Conservation (phyloP, 92 coral and sea anemone genomes). For the Actinostola sp. region DNA sequence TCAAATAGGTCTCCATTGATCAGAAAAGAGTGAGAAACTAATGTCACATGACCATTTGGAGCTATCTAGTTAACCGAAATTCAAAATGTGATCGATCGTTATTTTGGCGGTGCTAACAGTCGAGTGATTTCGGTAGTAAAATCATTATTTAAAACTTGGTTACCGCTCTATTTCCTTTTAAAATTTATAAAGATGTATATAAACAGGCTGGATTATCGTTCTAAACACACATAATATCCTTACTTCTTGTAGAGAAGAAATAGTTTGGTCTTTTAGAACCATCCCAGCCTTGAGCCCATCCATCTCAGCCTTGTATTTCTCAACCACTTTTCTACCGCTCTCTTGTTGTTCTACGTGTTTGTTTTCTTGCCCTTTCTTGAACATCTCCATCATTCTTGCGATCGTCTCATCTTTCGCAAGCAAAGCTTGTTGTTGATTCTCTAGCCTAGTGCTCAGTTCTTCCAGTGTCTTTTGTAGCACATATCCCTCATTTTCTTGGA, state of each 20-base stretch:
- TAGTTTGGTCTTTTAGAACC: slow-evolving; percentile 73
- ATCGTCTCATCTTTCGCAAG: slow-evolving; percentile 83
- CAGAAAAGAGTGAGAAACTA: too few relatives aligned
- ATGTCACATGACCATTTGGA: too few relatives aligned
- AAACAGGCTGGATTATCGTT: too few relatives aligned
- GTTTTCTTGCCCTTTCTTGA: slow-evolving; percentile 72
- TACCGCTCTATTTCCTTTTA: too few relatives aligned
- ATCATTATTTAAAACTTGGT: too few relatives aligned
- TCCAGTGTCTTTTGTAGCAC: slow-evolving; percentile 82
- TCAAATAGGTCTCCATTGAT: too few relatives aligned
- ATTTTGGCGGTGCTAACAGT: too few relatives aligned
- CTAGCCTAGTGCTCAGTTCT: slow-evolving; percentile 76
- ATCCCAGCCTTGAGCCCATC: slow-evolving; percentile 57
- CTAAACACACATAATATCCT: not conserved
- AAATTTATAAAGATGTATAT: too few relatives aligned
- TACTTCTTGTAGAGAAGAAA: slow-evolving; percentile 77
- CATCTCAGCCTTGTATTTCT: slow-evolving; percentile 67
- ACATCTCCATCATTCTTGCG: slow-evolving; percentile 79
- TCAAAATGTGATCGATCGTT: too few relatives aligned
- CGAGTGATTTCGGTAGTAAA: too few relatives aligned
- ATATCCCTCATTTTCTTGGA: slow-evolving; percentile 83
- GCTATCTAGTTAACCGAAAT: too few relatives aligned
- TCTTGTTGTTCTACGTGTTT: slow-evolving; percentile 62
- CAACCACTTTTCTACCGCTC: slow-evolving; percentile 65
- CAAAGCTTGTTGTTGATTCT: slow-evolving; percentile 75